Evolutionary conservation across 2,113 vertebrate genomes (phyloP).

Genomic region (Corythaixoides concolor): DNA sequence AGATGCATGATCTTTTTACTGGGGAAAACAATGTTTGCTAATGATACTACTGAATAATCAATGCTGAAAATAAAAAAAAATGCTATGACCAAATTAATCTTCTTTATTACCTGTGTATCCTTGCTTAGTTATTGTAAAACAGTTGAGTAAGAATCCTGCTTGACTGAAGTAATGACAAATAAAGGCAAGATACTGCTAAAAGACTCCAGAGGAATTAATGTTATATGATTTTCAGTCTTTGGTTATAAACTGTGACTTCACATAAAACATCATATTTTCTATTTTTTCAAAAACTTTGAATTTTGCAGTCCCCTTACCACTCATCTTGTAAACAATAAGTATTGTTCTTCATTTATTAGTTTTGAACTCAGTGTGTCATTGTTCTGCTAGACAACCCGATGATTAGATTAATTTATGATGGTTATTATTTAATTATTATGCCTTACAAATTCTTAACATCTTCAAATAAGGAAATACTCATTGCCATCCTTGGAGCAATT

Average conservation of each 20-base stretch:
- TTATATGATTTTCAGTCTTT: not conserved
- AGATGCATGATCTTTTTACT: not conserved
- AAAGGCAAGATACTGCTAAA: not conserved
- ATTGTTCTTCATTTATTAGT: not conserved
- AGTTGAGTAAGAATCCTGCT: not conserved
- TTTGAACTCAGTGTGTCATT: not conserved
- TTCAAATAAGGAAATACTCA: not conserved
- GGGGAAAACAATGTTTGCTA: not conserved
- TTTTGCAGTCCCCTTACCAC: not conserved
- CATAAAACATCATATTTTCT: fast-evolving
- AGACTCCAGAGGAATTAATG: not conserved
- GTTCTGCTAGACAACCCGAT: not conserved
- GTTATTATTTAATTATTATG: not conserved
- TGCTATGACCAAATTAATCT: not conserved
- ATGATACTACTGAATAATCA: not conserved
- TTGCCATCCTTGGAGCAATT: not conserved
- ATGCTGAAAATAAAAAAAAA: not conserved
- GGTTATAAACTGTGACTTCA: not conserved
- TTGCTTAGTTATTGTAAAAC: not conserved
- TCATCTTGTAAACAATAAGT: not conserved
- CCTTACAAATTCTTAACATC: not conserved
- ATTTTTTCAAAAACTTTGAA: not conserved
- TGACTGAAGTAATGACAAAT: not conserved
- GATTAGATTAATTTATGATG: not conserved
- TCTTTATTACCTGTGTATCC: not conserved